phyloP scores from a whole-genome alignment of 2,113 vertebrate genomes.

The Muntiacus reevesi region DNA sequence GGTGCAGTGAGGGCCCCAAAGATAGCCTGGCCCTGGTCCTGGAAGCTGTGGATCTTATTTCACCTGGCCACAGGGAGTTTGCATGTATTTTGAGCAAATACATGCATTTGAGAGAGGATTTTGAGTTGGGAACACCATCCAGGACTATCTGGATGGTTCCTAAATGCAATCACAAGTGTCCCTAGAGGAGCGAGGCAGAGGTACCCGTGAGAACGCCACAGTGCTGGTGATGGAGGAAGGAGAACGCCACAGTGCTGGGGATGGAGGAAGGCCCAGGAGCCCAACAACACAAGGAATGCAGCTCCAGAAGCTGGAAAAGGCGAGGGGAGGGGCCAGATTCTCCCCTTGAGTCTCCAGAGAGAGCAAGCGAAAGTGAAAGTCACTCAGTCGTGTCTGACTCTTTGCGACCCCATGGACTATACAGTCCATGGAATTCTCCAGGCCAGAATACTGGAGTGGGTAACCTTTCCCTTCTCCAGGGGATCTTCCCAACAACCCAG shows the following conservation, averaged over 20 bases:
- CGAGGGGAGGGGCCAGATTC: neutral
- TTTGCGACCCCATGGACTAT: neutral
- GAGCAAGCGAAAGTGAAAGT: neutral
- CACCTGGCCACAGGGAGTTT: neutral
- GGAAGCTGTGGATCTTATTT: neutral
- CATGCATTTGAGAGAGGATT: neutral
- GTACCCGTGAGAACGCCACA: neutral
- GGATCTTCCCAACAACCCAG: neutral
- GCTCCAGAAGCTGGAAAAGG: neutral
- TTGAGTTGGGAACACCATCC: neutral
- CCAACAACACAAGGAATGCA: neutral
- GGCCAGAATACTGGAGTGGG: neutral
- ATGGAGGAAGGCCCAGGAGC: no score
- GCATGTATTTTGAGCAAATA: neutral
- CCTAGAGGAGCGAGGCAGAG: neutral
- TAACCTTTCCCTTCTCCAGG: neutral
- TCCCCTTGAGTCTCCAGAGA: neutral
- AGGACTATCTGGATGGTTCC: neutral
- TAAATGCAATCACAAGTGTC: neutral
- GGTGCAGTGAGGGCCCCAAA: neutral
- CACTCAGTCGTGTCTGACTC: rapidly evolving
- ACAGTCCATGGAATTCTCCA: neutral
- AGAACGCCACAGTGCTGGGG: neutral
- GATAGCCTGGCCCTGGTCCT: neutral
- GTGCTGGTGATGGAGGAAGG: no score